phyloP scores from a whole-genome alignment of 2,113 vertebrate species.

The Sinosuthora webbiana region DNA sequence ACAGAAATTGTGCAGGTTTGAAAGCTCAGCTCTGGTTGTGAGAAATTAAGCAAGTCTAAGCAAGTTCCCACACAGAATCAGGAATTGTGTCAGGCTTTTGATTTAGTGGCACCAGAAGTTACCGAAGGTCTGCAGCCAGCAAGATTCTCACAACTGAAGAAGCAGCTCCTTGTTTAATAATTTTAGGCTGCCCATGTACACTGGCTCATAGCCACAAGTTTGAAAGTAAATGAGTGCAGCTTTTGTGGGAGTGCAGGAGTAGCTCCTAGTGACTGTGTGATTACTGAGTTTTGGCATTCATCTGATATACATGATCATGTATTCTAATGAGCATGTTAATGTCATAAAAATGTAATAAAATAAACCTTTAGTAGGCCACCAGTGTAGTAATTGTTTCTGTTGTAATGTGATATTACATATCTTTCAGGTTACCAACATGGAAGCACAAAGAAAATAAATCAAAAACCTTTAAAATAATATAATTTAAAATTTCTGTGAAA shows the following conservation, averaged over 20 bases:
- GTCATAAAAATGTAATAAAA: background rate
- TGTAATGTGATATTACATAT: background rate
- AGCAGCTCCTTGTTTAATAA: slow-evolving; percentile 23
- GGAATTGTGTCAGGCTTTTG: background rate
- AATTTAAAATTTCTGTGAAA: background rate
- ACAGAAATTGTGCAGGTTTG: background rate
- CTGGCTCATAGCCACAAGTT: background rate
- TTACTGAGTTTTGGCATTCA: background rate
- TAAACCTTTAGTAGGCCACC: background rate
- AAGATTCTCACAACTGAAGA: background rate
- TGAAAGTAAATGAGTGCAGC: background rate
- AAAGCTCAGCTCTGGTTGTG: background rate
- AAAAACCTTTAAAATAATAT: background rate
- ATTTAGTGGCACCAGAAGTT: background rate
- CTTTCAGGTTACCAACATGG: background rate
- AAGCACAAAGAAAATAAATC: background rate
- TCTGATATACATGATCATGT: background rate
- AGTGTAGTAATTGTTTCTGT: background rate
- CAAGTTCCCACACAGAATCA: background rate
- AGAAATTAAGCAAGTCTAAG: background rate
- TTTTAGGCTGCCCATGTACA: background rate
- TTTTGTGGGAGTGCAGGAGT: background rate
- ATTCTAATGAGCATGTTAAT: background rate
- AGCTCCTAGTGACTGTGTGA: background rate
- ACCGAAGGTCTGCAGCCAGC: background rate